Evolutionary conservation across 2,113 vertebrate genomes (phyloP), one percentile per base, ranked within the genome.

Genomic region (Upupa epops): DNA sequence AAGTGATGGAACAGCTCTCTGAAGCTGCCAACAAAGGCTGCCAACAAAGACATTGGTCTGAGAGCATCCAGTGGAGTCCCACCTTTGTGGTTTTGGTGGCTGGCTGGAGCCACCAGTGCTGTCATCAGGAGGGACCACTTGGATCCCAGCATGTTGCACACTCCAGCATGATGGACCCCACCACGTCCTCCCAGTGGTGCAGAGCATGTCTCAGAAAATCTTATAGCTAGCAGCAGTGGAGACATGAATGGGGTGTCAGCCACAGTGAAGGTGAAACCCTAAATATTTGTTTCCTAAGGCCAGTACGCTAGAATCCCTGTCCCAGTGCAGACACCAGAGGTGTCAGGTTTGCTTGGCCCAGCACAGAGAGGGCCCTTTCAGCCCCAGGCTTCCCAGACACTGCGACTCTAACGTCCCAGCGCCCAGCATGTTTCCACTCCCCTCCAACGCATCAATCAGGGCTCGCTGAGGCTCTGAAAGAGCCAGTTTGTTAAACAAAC

Each of bases 401-500:
- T 95, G 94, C 95, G 80, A 88, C 95, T 96, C 96, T 96, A 97
- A 94, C 95, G 96, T 82, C 93, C 93, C 51, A 94, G 92, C 91
- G 70, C 94, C 93, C 95, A 34, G 90, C 55, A 0, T 89, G 91
- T 93, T 96, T 97, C 96, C 97, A 97, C 94, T 96, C 92, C 95
- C 95, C 90, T 96, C 74, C 45, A 82, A 94, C 71, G 96, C 96
- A 96, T 97, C 97, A 96, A 95, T 97, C 95, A 96, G 96, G 95
- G 70, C 95, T 96, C 91, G 66, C 80, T 95, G 90, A 93, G 96
- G 95, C 96, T 97, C 96, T 97, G 97, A 97, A 97, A 97, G 97
- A 96, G 94, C 95, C 93, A 97, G 97, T 97, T 97, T 97, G 95
- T 96, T 97, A 97, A 97, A 97, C 94, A 97, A 97, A 97, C 97